Percentiles rank a stretch among this genome's conserved stretches.
Conservation (phyloP, 2,797 vertebrate genomes). For the Miichthys miiuy region DNA sequence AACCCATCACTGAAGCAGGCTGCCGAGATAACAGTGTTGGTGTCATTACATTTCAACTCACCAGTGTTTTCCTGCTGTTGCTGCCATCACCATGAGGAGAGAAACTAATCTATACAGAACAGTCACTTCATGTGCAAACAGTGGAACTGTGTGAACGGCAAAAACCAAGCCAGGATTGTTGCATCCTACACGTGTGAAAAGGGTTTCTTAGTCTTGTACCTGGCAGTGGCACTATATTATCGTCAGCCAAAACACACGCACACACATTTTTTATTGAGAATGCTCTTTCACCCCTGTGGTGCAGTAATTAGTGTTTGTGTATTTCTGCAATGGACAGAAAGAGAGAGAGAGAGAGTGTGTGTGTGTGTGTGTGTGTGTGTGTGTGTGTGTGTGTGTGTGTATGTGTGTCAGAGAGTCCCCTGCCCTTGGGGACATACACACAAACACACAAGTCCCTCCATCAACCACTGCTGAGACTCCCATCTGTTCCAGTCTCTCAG, state of each 20-base stretch:
- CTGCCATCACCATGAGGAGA: slow-evolving; percentile 25
- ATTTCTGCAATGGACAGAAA: slow-evolving; percentile 41
- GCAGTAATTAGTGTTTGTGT: slow-evolving; percentile 60
- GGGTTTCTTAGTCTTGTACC: slow-evolving; percentile 19
- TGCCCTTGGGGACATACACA: slow-evolving; percentile 54
- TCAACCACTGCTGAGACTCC: slow-evolving; percentile 52
- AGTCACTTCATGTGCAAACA: slow-evolving; percentile 44
- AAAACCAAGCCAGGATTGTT: slow-evolving; percentile 20
- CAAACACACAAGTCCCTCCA: slow-evolving; percentile 51
- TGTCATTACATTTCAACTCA: slow-evolving; percentile 38
- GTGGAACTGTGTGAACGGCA: slow-evolving; percentile 4
- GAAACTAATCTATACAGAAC: slow-evolving; percentile 27
- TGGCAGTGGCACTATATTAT: slow-evolving; percentile 19
- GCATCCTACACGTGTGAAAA: slow-evolving; percentile 32
- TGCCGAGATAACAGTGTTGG: slow-evolving; percentile 18
- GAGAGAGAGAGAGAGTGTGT: too few relatives aligned
- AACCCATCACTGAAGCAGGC: slow-evolving; percentile 30
- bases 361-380: slow-evolving; percentile 17
- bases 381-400: not conserved
- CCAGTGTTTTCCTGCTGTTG: slow-evolving; percentile 22
- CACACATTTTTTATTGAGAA: slow-evolving; percentile 11
- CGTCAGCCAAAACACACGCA: slow-evolving; percentile 11
- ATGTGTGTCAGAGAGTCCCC: not conserved
- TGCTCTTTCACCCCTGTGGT: slow-evolving; percentile 40
- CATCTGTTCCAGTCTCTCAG: slow-evolving; percentile 67